Base-by-base conservation (phyloP, 2,113 vertebrate genomes). In the Mesembrinibis cayennensis region DNA sequence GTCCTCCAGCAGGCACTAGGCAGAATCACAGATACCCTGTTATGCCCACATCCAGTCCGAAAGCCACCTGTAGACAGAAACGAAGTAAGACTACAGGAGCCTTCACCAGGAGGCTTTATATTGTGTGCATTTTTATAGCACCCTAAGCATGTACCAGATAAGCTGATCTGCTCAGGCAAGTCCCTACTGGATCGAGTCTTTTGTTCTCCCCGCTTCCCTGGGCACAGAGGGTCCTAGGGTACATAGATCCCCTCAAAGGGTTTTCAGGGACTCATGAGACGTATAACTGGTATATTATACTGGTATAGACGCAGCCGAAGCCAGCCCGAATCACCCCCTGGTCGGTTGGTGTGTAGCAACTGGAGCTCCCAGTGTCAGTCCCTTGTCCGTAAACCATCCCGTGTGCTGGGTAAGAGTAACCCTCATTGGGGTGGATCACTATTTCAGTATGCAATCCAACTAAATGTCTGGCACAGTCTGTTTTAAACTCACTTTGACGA, bases 261-360 rank as follows among this genome's bases (percentile, higher is more conserved):
- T 49, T 56, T 62, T 21, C 13, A 59, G 73, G 16, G 36, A 40
- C 42, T 80, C 27, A 1, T 1, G 11, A 40, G 69, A 25, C 0
- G 2, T 15, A n/a, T n/a, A n/a, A n/a, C n/a, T n/a, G n/a, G n/a
- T n/a, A n/a, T n/a, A n/a, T n/a, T n/a, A n/a, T 19, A 45, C 6
- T 3, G 27, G 13, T 13, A 21, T 5, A 17, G 71, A 34, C 0
- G 2, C 2, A 36, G 59, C 25, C n/a, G 55, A 80, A 53, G 11
- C 16, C 76, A 89, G 7, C 22, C 19, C 0, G 25, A 30, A 20
- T n/a, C 19, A 10, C 20, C 19, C 36, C 47, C 45, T 1, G 10
- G 30, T 13, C 1, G 2, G 40, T 0, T 10, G n/a, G 36, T n/a
- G 44, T 38, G 4, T 0, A 70, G 42, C 11, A 3, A 15, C 18